These are phyloP conservation scores for Urophycis tenuis DNA, from an alignment of 2,797 vertebrate genomes.

Conservation along the genomic window DNA sequence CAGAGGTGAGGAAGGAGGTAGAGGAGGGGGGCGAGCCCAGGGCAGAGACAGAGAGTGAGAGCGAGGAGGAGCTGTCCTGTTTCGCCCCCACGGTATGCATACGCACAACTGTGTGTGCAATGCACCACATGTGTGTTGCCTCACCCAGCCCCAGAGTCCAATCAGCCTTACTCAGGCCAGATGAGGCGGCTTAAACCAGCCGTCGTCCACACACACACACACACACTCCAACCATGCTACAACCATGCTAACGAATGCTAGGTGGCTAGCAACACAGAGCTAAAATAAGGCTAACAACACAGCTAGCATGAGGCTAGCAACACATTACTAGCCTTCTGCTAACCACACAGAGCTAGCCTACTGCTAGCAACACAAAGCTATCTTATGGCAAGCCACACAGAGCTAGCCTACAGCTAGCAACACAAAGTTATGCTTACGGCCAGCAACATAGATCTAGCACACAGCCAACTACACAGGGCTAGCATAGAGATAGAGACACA, in stretches of 20 bases:
- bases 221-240: no score
- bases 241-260: neutral
- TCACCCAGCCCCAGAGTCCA: no score
- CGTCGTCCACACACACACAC: no score
- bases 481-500: no score
- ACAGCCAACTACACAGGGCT: neutral
- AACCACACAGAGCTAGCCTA: neutral
- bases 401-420: neutral
- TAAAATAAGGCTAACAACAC: neutral
- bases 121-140: no score
- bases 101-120: neutral
- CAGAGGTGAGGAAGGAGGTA: slow-evolving; percentile 78
- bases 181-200: no score
- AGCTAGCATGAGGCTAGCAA: neutral
- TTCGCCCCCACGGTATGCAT: slow-evolving; percentile 80
- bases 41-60: slow-evolving; percentile 94
- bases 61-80: slow-evolving; percentile 88
- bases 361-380: no score
- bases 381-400: neutral
- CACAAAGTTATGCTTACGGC: neutral
- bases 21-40: slow-evolving; percentile 83
- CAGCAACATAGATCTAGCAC: no score
- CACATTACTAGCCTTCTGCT: no score
- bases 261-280: no score
- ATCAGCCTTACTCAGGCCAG: no score